Conservation (phyloP, 1,140 invertebrate species). For the Scaptomyza pallida region DNA sequence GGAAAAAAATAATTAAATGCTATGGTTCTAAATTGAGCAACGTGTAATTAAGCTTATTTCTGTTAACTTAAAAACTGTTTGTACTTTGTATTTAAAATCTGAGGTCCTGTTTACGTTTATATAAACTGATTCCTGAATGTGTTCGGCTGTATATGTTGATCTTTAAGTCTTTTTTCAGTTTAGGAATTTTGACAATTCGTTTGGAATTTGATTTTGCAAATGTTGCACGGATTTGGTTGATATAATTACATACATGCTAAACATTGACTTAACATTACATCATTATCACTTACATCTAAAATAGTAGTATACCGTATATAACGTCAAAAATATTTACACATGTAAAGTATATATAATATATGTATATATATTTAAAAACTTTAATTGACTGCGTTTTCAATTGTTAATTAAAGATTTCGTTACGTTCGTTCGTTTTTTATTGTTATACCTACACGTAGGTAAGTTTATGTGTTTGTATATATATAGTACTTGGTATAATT, state of each 20-base stretch:
- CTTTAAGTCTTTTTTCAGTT: constrained; percentile 58
- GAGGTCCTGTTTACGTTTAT: constrained; percentile 37
- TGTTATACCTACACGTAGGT: constrained; percentile 6
- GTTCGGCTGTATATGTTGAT: constrained; percentile 29
- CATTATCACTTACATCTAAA: constrained; percentile 30
- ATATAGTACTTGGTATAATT: constrained; percentile 51
- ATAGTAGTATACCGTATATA: constrained; percentile 63
- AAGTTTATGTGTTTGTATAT: constrained; percentile 27
- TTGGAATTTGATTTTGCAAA: constrained; percentile 33
- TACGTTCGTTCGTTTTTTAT: constrained; percentile 1
- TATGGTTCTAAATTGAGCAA: constrained; percentile 18
- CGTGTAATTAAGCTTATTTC: constrained; percentile 24
- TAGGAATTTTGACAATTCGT: constrained; percentile 16
- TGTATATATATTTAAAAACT: constrained; percentile 42
- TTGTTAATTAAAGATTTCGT: constrained; percentile 38
- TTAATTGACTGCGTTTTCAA: constrained; percentile 67
- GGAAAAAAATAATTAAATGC: background rate
- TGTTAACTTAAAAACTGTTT: constrained; percentile 60
- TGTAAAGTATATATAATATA: constrained; percentile 15
- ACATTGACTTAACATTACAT: constrained; percentile 16
- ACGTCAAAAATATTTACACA: constrained; percentile 64
- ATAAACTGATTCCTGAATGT: constrained; percentile 45
- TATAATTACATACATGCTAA: constrained; percentile 3
- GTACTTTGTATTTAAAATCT: constrained; percentile 67
- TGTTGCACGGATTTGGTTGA: constrained; percentile 29